Conservation (phyloP, 2,797 vertebrate species). For the Eidolon dupreanum region DNA sequence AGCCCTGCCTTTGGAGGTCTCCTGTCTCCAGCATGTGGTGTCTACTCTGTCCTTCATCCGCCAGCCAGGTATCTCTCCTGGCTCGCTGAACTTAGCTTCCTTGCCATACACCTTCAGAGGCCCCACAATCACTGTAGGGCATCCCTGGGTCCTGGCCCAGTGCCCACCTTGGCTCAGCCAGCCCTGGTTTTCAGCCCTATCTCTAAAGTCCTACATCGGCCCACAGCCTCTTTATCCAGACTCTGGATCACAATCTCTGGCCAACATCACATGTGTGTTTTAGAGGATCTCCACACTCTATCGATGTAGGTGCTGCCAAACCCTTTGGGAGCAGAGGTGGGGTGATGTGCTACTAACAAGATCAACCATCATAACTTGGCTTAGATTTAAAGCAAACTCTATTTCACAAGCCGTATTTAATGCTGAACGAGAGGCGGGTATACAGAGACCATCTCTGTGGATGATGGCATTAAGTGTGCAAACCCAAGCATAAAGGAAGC, state of each 20-base stretch:
- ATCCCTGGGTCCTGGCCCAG: not conserved
- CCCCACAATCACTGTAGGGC: not conserved
- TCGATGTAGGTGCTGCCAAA: not conserved
- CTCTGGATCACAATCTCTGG: not conserved
- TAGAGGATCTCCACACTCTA: not conserved
- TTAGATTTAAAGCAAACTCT: constrained; percentile 48
- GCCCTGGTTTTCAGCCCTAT: not conserved
- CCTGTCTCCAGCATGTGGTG: not conserved
- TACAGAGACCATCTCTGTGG: not conserved
- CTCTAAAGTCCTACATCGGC: not conserved
- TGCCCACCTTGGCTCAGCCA: not conserved
- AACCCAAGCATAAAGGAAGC: not conserved
- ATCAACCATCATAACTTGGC: not conserved
- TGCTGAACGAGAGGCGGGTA: not conserved
- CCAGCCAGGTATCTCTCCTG: not conserved
- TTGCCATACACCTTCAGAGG: not conserved
- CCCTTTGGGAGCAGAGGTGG: not conserved
- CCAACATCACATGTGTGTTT: not conserved
- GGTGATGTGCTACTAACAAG: not conserved
- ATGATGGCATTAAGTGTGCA: not conserved
- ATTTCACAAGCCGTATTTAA: not conserved
- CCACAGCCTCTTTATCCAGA: not conserved
- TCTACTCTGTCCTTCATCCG: not conserved
- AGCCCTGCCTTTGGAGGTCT: not conserved
- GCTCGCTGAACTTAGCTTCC: not conserved